Evolutionary conservation across 2,797 vertebrate species (phyloP), one percentile per base, ranked within the genome.

Genomic region (Tiaroga cobitis): DNA sequence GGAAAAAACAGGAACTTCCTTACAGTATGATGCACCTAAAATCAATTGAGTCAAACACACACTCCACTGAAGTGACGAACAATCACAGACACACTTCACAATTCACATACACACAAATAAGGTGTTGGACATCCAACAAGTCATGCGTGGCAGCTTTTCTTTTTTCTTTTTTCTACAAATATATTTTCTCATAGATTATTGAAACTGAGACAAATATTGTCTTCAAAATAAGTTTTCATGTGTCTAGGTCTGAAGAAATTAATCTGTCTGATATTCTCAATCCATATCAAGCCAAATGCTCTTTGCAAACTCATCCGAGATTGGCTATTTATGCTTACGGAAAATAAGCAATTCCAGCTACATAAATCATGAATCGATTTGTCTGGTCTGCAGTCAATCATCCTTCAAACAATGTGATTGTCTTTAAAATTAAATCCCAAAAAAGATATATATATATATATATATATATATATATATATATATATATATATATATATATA

Each of bases 1-100:
- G 3, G 18, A 3, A 56, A 68, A 68, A 68, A 29, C 18, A 19
- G 4, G 10, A 83, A 54, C 15, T 29, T 59, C 61, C 39, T 63
- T 83, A 87, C 61, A 83, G 83, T 82, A 83, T 80, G 18, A 6
- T 5, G 74, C 74, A 77, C 49, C 1, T n/a, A 56, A 68, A 84
- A 75, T 41, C 13, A 54, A 51, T 3, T 7, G 2, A 61, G 34
- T 56, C 15, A 39, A 9, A 18, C 46, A 49, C 46, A 49, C 61
- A 39, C 41, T 68, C 56, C 63, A 80, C 43, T 13, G 21, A 67
- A 41, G 46, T 78, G 74, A 78, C 24, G 13, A 8, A 83, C 69
- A 46, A 68, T 68, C 34, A 65, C 41, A 82, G 4, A 81, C 54
- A 59, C 16, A 43, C n/a, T n/a, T 74, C 56, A 82, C 70, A 63